phyloP scores from a whole-genome alignment of 2,888 invertebrate species.

The Blastobasis adustella region DNA sequence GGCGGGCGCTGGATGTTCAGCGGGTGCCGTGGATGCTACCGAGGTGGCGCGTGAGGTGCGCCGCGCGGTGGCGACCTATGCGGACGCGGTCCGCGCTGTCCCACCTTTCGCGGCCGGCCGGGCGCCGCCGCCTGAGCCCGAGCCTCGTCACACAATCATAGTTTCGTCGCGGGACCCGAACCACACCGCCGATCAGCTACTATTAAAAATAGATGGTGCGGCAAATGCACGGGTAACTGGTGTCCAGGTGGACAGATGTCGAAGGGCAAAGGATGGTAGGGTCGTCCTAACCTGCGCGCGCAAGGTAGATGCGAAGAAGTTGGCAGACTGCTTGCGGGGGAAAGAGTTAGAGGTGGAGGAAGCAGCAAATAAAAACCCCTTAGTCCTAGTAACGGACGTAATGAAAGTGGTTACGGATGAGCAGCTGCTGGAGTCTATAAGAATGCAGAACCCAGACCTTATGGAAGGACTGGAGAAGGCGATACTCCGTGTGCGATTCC shows the following conservation, averaged over 20 bases:
- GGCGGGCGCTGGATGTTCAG: background rate
- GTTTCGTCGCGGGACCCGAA: background rate
- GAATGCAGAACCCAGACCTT: background rate
- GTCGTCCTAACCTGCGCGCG: background rate
- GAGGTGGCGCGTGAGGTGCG: background rate
- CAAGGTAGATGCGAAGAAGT: background rate
- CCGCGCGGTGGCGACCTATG: background rate
- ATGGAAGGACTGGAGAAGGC: too few species aligned
- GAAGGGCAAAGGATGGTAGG: background rate
- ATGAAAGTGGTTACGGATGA: background rate
- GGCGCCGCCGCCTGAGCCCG: background rate
- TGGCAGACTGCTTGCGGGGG: background rate
- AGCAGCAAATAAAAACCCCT: background rate
- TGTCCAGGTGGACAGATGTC: background rate
- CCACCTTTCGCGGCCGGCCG: background rate
- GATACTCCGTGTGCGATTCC: background rate
- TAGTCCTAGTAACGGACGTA: background rate
- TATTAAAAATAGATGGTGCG: background rate
- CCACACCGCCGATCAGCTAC: background rate
- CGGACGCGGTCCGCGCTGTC: too few species aligned
- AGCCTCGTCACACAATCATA: background rate
- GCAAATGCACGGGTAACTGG: background rate
- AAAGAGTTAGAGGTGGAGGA: background rate
- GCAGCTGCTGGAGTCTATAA: background rate
- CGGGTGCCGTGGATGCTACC: background rate